Evolutionary conservation across 37 sponge, comb jelly and placozoan species (phyloP).

Genomic region (Amphimedon queenslandica): DNA sequence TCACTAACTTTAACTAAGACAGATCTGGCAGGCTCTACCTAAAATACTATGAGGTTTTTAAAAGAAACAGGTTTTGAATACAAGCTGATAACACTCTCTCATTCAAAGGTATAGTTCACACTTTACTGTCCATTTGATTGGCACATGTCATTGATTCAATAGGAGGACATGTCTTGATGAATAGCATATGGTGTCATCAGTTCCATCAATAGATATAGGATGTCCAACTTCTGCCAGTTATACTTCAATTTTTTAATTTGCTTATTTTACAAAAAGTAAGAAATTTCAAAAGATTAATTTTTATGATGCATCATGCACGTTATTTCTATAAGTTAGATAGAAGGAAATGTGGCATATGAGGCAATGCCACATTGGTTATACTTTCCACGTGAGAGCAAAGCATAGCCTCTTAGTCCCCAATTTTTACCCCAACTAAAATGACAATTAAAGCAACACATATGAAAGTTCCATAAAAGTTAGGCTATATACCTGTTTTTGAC

Average conservation of each 20-base stretch:
- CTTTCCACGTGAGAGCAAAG: not conserved
- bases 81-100: not conserved
- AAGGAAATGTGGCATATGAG: not conserved
- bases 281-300: too few species aligned
- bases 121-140: not conserved
- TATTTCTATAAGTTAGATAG: not conserved
- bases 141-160: not conserved
- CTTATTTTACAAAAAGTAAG: too few species aligned
- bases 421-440: conserved; percentile 4
- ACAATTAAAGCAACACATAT: not conserved
- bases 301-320: too few species aligned
- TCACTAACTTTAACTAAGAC: too few species aligned
- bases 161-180: not conserved
- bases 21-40: too few species aligned
- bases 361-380: conserved; percentile 23
- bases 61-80: not conserved
- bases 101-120: not conserved
- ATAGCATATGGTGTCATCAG: not conserved
- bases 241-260: too few species aligned
- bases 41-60: too few species aligned
- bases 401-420: conserved; percentile 2
- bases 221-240: too few species aligned
- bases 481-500: conserved; percentile 34
- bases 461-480: not conserved
- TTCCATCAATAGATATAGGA: too few species aligned